Evolutionary conservation across 2,888 invertebrate genomes (phyloP), one percentile per base, ranked within the genome.

Genomic region (Eremobia ochroleuca): DNA sequence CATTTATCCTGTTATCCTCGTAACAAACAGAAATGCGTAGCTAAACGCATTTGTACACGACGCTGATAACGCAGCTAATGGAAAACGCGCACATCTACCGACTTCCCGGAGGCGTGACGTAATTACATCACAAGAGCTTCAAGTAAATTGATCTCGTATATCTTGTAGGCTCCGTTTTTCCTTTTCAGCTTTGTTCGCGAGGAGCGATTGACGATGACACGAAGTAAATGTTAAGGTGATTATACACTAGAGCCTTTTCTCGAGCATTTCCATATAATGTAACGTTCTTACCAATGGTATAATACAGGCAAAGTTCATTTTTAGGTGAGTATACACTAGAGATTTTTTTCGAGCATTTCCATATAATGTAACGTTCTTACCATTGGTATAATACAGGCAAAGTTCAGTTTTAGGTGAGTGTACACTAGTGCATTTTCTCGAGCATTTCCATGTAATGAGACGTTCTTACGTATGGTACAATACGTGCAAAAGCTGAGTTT

Each of bases 31-130:
- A 75, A 86, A 87, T 73, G 77, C 76, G 70, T 65, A 61, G 62
- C 72, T 83, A 73, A 83, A 77, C 84, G 76, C 79, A 88, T 88
- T 86, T 86, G 49, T 81, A 79, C 78, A 69, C 68, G 73, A 76
- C 65, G 62, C 59, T 83, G 88, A 88, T 88, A 87, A 84, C 73
- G 43, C 65, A 65, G 62, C 69, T 88, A 87, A 88, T 86, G 84
- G 79, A 84, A 81, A 83, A 79, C 69, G 75, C 76, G 77, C 64
- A 70, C 81, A 65, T 80, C 62, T 49, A 76, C 71, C 15, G 72
- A 66, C 68, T 82, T 77, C 52, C 72, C 61, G 62, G 61, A n/a
- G 43, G 70, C 82, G 79, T 80, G 73, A 82, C 77, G 76, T 77
- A 82, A 87, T 87, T 88, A 88, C 82, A 73, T 52, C 79, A 79